These are phyloP conservation scores for Parasteatoda lunata DNA, from an alignment of 2,888 invertebrate genomes.

Conservation along the genomic window DNA sequence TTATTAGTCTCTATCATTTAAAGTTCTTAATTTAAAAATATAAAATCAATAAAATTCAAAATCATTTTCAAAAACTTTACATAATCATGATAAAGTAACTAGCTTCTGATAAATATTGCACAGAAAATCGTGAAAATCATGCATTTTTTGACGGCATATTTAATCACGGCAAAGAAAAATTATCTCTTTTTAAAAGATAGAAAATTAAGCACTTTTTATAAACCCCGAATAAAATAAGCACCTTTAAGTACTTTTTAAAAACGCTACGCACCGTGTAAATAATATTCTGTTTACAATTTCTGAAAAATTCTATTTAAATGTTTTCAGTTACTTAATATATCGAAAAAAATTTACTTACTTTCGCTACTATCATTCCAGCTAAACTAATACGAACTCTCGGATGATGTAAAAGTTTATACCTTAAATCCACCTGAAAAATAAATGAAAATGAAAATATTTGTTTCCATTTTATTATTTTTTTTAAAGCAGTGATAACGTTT, in stretches of 20 bases:
- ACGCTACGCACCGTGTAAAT: background rate
- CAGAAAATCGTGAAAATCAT: too few species aligned
- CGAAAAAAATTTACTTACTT: constrained; percentile 80
- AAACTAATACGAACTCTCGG: constrained; percentile 94
- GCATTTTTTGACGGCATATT: too few species aligned
- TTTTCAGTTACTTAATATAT: background rate
- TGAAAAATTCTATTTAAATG: background rate
- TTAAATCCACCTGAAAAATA: constrained; percentile 80
- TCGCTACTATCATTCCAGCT: constrained; percentile 94
- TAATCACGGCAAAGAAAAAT: too few species aligned
- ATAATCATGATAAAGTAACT: too few species aligned
- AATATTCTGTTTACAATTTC: background rate
- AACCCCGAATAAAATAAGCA: background rate
- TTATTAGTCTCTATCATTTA: too few species aligned
- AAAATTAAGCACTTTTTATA: background rate
- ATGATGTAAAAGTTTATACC: constrained; percentile 92
- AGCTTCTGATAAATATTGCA: too few species aligned
- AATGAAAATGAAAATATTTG: background rate
- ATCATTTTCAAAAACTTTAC: too few species aligned
- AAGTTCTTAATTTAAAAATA: too few species aligned
- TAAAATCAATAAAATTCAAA: too few species aligned
- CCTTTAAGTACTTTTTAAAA: background rate
- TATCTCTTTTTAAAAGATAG: too few species aligned
- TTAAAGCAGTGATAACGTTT: too few species aligned
- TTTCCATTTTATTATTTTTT: too few species aligned